Base-by-base conservation (phyloP, 2,888 invertebrate species). In the Chaetoderma sp. region DNA sequence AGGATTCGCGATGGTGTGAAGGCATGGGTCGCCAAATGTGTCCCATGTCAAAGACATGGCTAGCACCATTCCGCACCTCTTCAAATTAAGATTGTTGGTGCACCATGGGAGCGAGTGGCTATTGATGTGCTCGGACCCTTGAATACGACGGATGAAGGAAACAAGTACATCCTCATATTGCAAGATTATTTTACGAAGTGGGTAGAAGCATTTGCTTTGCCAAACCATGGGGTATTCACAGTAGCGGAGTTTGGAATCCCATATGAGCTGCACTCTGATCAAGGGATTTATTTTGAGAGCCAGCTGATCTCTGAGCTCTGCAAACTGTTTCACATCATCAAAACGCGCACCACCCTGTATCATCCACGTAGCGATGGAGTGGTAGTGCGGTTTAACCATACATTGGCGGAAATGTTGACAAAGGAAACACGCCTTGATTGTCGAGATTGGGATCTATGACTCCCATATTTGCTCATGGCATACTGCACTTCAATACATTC, bases 201-300 rank as follows among this genome's bases (percentile, higher is more conserved):
- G 58, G 25, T 62, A 0, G 63, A 71, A 25, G 63, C 65, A 2
- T 39, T 63, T 36, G 49, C 66, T 10, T 55, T 73, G 0, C 13
- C 27, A 54, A 63, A 74, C 49, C 56, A 57, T 30, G 63, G 70
- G 58, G 70, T 70, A 6, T 42, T 58, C 6, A 72, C 72, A 25
- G 66, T 71, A 33, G 73, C 71, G 10, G 30, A 10, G 3, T 70
- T 67, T 55, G 70, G 74, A 23, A 59, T 65, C 30, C 68, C 70
- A 10, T 49, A 61, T 28, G 23, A 61, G 10, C 30, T 69, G n/a
- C 68, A 73, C 18, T 60, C 65, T 0, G 72, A 71, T 42, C 63
- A 67, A 56, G 68, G 67, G 4, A 58, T 39, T 49, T 56, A 56
- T 36, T 70, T 68, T 58, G 62, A 72, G 21, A 70, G 70, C n/a